Percentiles rank a stretch among this genome's conserved stretches.
These are phyloP conservation scores for Embidobia sp. DNA, from an alignment of 2,888 invertebrate genomes.

Conservation along the genomic window DNA sequence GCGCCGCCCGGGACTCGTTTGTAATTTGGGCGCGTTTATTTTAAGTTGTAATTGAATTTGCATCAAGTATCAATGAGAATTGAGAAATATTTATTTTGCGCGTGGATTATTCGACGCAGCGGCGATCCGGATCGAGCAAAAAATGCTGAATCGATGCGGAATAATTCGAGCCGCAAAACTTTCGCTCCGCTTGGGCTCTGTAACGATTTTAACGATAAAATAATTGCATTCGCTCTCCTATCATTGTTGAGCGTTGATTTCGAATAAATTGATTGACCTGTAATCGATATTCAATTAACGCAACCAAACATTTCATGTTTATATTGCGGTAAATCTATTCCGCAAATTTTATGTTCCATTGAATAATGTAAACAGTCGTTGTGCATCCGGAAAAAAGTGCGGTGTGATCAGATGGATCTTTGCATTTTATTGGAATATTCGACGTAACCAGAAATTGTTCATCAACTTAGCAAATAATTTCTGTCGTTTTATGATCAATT, in stretches of 20 bases:
- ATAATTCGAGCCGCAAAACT: slow-evolving; percentile 47
- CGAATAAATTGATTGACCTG: slow-evolving; percentile 62
- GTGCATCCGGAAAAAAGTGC: slow-evolving; percentile 16
- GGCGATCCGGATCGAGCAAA: slow-evolving; percentile 27
- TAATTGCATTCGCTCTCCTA: slow-evolving; percentile 53
- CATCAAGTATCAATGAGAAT: slow-evolving; percentile 37
- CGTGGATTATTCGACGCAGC: slow-evolving; percentile 8
- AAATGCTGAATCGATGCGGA: slow-evolving; percentile 37
- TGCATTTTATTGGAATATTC: slow-evolving; percentile 4
- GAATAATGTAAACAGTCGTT: slow-evolving; percentile 51
- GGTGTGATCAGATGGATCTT: slow-evolving; percentile 8
- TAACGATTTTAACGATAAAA: slow-evolving; percentile 62
- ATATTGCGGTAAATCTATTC: slow-evolving; percentile 56
- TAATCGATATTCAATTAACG: slow-evolving; percentile 65
- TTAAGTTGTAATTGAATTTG: slow-evolving; percentile 44
- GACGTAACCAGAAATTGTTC: slow-evolving; percentile 2
- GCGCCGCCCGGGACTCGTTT: slow-evolving; percentile 11
- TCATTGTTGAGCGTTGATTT: slow-evolving; percentile 58
- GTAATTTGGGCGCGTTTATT: slow-evolving; percentile 26
- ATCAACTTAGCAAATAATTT: slow-evolving; percentile 4
- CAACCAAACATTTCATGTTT: slow-evolving; percentile 56
- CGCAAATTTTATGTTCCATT: slow-evolving; percentile 57
- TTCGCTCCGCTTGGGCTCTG: slow-evolving; percentile 25
- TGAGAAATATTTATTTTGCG: slow-evolving; percentile 41
- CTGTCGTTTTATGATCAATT: slow-evolving; percentile 6